phyloP scores from a whole-genome alignment of 2,888 invertebrate species.

The Pilophorus perplexus region DNA sequence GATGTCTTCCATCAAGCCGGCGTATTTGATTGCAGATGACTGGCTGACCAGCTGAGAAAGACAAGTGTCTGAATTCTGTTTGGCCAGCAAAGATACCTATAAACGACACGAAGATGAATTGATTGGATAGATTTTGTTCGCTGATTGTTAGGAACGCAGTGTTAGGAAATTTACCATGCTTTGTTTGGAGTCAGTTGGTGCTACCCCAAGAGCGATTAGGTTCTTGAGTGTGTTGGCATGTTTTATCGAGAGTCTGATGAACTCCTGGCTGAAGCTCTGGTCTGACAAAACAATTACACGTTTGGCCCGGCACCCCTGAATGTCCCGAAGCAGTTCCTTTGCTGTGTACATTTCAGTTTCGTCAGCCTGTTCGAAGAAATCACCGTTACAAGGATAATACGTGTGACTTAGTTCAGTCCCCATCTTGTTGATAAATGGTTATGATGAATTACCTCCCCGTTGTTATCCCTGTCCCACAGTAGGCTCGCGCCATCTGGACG shows the following conservation, averaged over 20 bases:
- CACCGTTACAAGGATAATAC: too few species aligned
- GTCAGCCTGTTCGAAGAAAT: too few species aligned
- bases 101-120: too few species aligned
- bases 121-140: too few species aligned
- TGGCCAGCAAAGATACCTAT: too few species aligned
- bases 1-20: conserved; percentile 47
- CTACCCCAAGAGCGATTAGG: conserved; percentile 46
- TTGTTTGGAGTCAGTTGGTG: conserved; percentile 10
- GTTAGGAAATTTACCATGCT: conserved; percentile 17
- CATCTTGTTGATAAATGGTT: too few species aligned
- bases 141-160: not conserved
- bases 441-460: conserved; percentile 57
- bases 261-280: conserved; percentile 54
- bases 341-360: conserved; percentile 54
- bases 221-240: conserved; percentile 49
- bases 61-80: conserved; percentile 19
- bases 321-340: conserved; percentile 55
- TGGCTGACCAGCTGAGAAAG: conserved; percentile 10
- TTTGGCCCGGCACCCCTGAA: conserved; percentile 54
- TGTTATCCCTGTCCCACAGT: conserved; percentile 56
- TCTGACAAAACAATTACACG: conserved; percentile 55
- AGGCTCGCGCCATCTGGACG: conserved; percentile 54
- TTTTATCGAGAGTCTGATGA: conserved; percentile 50
- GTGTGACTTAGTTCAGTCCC: not conserved
- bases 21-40: conserved; percentile 12